phyloP scores from a whole-genome alignment of 2,113 vertebrate genomes.

The Cyanoramphus novaezelandiae region DNA sequence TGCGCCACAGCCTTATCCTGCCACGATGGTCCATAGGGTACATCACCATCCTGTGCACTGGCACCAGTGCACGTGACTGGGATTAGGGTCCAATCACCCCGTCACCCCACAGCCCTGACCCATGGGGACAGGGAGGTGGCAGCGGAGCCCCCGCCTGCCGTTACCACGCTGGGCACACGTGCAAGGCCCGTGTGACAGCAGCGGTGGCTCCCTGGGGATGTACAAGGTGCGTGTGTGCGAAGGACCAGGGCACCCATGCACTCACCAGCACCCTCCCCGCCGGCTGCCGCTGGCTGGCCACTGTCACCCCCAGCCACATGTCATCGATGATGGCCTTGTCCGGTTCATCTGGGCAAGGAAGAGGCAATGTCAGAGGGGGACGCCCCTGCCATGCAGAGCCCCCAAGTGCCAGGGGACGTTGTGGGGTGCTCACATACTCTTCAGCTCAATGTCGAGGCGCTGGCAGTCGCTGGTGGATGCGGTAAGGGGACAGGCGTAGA shows the following conservation, averaged over 20 bases:
- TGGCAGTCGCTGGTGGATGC: constrained; percentile 77
- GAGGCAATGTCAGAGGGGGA: neutral
- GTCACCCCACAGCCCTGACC: neutral
- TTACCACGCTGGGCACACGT: rapidly evolving
- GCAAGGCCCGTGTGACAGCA: too few relatives aligned
- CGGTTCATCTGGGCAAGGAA: constrained; percentile 65
- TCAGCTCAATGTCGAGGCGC: constrained; percentile 81
- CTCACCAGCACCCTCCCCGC: constrained; percentile 87
- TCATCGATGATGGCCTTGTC: constrained; percentile 85
- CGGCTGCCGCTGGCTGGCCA: constrained; percentile 84
- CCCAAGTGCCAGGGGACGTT: rapidly evolving
- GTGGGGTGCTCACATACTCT: constrained; percentile 73
- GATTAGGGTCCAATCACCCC: neutral
- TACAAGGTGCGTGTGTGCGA: rapidly evolving
- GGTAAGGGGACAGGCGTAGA: constrained; percentile 89
- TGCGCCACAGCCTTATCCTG: neutral
- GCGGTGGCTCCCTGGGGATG: rapidly evolving
- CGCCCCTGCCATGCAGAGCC: neutral
- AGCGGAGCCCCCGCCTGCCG: neutral
- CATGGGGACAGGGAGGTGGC: neutral
- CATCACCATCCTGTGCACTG: neutral
- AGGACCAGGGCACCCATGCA: rapidly evolving
- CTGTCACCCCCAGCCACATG: constrained; percentile 96
- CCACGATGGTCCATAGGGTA: neutral
- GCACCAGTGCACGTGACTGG: neutral